phyloP scores from a whole-genome alignment of 2,113 vertebrate genomes.

The Rhinichthys klamathensis region DNA sequence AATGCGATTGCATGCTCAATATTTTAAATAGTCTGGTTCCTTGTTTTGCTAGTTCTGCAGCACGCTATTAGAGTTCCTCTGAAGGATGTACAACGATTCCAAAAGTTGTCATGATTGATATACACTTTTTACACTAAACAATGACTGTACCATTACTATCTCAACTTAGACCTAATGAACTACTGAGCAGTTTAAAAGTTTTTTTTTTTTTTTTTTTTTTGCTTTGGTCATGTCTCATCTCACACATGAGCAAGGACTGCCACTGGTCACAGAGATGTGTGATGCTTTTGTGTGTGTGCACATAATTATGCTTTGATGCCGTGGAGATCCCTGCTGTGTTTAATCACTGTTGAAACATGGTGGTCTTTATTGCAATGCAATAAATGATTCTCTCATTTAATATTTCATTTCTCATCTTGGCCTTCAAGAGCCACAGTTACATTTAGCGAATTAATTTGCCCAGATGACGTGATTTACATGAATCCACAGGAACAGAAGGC shows the following conservation, averaged over 20 bases:
- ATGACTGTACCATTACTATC: neutral
- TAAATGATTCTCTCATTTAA: constrained; percentile 28
- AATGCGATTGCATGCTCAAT: too few species aligned
- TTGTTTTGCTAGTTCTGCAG: too few species aligned
- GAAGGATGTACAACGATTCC: too few species aligned
- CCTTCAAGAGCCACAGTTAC: constrained; percentile 14
- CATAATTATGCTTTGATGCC: constrained; percentile 40
- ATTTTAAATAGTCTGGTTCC: too few species aligned
- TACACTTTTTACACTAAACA: neutral
- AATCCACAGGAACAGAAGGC: constrained; percentile 37
- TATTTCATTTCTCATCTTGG: constrained; percentile 7
- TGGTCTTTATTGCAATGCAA: constrained; percentile 36
- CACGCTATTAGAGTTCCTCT: too few species aligned
- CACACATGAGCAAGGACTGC: neutral
- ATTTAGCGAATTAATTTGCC: constrained; percentile 14
- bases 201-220: too few species aligned
- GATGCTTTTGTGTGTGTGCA: neutral
- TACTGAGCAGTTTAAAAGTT: neutral
- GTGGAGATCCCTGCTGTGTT: constrained; percentile 34
- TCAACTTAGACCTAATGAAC: neutral
- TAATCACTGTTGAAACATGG: constrained; percentile 30
- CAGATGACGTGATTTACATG: constrained; percentile 20
- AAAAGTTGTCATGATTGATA: too few species aligned
- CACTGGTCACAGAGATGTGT: neutral
- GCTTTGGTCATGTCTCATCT: neutral